Evolutionary conservation across 2,113 vertebrate species (phyloP).

Genomic region (Lutjanus erythropterus): DNA sequence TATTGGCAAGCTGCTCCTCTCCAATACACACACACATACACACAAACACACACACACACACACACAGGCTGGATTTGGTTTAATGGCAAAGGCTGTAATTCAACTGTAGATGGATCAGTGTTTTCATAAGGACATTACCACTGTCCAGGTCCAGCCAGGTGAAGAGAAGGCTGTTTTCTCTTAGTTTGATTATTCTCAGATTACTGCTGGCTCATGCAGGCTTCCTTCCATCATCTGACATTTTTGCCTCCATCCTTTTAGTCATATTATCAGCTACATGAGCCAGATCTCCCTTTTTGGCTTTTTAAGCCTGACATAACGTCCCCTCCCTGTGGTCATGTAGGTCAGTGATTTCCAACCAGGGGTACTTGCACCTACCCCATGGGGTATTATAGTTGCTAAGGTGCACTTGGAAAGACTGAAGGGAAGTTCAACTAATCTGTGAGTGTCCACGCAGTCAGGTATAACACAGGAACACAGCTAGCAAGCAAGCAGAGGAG

Average conservation of each 20-base stretch:
- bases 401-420: neutral
- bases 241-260: neutral
- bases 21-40: conserved; percentile 34
- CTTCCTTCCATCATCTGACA: neutral
- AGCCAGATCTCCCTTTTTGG: neutral
- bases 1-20: conserved; percentile 58
- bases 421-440: neutral
- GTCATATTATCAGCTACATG: neutral
- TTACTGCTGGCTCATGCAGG: conserved; percentile 20
- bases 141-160: conserved; percentile 24
- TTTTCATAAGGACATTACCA: conserved; percentile 50
- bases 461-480: too few species aligned
- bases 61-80: conserved; percentile 5
- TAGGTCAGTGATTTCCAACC: neutral
- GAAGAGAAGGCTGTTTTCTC: conserved; percentile 14
- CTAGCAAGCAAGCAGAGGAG: neutral
- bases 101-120: conserved; percentile 38
- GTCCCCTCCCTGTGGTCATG: neutral
- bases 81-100: conserved; percentile 48
- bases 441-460: neutral
- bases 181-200: conserved; percentile 38
- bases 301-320: neutral
- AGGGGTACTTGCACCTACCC: too few species aligned
- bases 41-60: neutral
- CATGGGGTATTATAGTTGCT: neutral